Conservation (phyloP, 2,888 invertebrate species). For the Acronicta alni region DNA sequence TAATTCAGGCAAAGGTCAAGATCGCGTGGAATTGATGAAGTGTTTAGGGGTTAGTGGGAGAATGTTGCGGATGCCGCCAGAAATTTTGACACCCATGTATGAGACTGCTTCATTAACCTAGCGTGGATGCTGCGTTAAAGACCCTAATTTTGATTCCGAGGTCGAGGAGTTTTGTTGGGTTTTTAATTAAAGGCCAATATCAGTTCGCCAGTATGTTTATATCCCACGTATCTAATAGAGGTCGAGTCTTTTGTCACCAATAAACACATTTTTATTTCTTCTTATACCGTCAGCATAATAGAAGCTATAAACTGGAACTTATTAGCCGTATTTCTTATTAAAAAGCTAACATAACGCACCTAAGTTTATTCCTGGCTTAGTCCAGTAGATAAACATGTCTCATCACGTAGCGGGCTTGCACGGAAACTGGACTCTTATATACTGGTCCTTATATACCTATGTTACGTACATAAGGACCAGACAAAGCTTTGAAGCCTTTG, state of each 20-base stretch:
- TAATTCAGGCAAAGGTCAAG: constrained; percentile 39
- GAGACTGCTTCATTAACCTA: no score
- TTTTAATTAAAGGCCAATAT: no score
- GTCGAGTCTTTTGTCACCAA: no score
- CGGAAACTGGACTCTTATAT: constrained; percentile 13
- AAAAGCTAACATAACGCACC: constrained; percentile 23
- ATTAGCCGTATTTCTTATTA: constrained; percentile 30
- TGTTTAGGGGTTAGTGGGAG: constrained; percentile 17
- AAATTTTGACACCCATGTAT: not conserved
- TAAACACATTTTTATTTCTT: not conserved
- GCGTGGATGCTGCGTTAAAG: no score
- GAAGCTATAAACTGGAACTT: constrained; percentile 21
- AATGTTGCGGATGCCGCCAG: constrained; percentile 9
- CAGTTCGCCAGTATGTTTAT: no score
- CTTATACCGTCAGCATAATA: not conserved
- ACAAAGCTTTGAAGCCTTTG: constrained; percentile 1
- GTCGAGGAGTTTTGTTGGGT: no score
- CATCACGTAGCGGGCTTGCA: constrained; percentile 14
- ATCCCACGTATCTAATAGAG: no score
- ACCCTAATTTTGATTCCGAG: no score
- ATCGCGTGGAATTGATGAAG: constrained; percentile 32
- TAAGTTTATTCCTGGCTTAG: constrained; percentile 35
- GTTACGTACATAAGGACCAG: not conserved
- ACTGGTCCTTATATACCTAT: not conserved
- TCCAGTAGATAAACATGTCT: constrained; percentile 36